Evolutionary conservation across 2,888 invertebrate species (phyloP), one percentile per base, ranked within the genome.

Genomic region (Hipparchia semele): DNA sequence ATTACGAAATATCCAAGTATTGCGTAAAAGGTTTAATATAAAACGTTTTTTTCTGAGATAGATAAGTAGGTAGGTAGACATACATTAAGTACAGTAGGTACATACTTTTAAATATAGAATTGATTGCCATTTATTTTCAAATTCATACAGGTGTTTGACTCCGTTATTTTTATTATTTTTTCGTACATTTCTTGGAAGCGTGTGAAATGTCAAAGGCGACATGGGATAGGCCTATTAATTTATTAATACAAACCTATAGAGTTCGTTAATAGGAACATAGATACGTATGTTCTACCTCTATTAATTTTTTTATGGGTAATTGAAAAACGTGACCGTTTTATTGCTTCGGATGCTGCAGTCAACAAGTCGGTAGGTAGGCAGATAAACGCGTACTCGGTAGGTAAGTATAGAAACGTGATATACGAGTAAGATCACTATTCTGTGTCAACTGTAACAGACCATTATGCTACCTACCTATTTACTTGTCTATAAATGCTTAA

Each of bases 301-400:
- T 39, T 39, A 39, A 39, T 4, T 4, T 39, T 39, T 2, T 39
- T 4, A 39, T 39, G 5, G 39, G 39, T 39, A 39, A 66, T 70
- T 54, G 70, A 70, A 51, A 73, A 67, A 70, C 73, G 70, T 70
- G 67, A 73, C 61, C 62, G 67, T 51, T 70, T 67, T n/a, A 66
- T 73, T 70, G 66, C 73, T 70, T 67, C 51, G 53, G 60, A 70
- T 49, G 61, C 51, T 70, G 66, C 23, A 23, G 23, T 73, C 73
- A 12, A 60, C 66, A 12, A n/a, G 5, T 58, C 5, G 39, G 39
- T 39, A 39, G 39, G 39, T 39, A 39, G 39, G 5, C 1, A 39
- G 9, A 49, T 60, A 58, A 58, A 60, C 39, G 12, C 10, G 12
- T 60, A 39, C 12, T 2, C 23, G 23, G 23, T n/a, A 3, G 4